Base-by-base conservation (phyloP, 1,140 invertebrate genomes). In the Drosophila kepulauana region DNA sequence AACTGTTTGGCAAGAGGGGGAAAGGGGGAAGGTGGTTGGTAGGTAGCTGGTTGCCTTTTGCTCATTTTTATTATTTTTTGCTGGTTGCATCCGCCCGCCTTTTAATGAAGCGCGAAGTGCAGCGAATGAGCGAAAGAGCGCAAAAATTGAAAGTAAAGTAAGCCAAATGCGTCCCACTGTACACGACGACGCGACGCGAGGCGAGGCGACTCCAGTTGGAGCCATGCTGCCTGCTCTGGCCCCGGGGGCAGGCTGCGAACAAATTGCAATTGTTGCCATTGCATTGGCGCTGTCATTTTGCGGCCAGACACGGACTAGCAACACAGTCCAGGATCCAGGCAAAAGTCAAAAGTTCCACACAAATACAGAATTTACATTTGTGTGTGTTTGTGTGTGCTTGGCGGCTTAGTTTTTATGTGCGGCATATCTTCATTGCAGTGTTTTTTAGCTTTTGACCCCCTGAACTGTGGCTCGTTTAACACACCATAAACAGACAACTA, bases 221-320 rank as follows among this genome's bases (percentile, higher is more conserved):
- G 45, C 52, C 41, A 28, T 7, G 10, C 45, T 52, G 51, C 45
- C 51, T 48, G n/a, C 58, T 62, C 30, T 72, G 71, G 71, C 74
- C 82, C 80, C 69, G 67, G 79, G 80, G 87, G 86, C 79, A 82
- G 81, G 76, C 78, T 84, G 91, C 75, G 78, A 91, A 92, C 91
- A 92, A 92, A 92, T 92, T 92, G 91, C 91, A 92, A 91, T 92
- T 92, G 91, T 92, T 87, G 84, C 84, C 84, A 89, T 89, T 87
- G 85, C 85, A 87, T 84, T 87, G 51, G 79, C 67, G 73, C 82
- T 89, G 91, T 89, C 85, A 92, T 91, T 91, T 81, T 61, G 51
- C 63, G 59, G 62, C 78, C 65, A 61, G 56, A 63, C 68, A 54
- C 65, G 67, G 58, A 64, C 20, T 25, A 3, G 20, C 20, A 25